These are phyloP conservation scores for Pteronotus mesoamericanus DNA, from an alignment of 2,797 vertebrate genomes.

Conservation along the genomic window DNA sequence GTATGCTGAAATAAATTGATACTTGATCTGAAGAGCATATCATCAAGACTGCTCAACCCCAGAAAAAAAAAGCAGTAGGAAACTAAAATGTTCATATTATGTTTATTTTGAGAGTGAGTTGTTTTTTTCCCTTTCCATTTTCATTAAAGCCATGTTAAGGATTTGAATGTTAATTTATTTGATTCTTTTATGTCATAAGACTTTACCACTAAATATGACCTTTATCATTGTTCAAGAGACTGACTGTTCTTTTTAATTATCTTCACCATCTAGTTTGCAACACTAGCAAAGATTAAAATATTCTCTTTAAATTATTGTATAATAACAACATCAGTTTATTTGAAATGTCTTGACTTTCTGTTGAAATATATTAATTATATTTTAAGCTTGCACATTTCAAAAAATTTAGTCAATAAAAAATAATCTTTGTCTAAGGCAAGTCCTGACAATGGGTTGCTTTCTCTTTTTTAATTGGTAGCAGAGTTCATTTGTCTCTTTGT, in stretches of 20 bases:
- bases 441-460: not conserved
- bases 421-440: not conserved
- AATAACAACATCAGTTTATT: not conserved
- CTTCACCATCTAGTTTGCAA: not conserved
- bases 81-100: constrained; percentile 6
- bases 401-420: not conserved
- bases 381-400: not conserved
- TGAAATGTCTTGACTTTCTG: not conserved
- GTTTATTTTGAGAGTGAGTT: constrained; percentile 23
- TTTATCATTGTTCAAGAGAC: constrained; percentile 25
- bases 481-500: not conserved
- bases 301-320: not conserved
- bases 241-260: constrained; percentile 25
- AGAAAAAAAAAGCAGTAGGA: not conserved
- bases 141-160: constrained; percentile 44
- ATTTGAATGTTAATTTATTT: constrained; percentile 61
- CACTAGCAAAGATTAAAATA: not conserved
- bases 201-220: constrained; percentile 23
- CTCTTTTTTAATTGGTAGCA: not conserved
- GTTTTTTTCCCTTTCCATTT: not conserved
- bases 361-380: not conserved
- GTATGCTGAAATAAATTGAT: not conserved
- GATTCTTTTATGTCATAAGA: not conserved
- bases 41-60: not conserved
- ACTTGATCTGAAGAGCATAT: not conserved